Conservation (phyloP, 2,888 invertebrate genomes). For the Erebia palarica region DNA sequence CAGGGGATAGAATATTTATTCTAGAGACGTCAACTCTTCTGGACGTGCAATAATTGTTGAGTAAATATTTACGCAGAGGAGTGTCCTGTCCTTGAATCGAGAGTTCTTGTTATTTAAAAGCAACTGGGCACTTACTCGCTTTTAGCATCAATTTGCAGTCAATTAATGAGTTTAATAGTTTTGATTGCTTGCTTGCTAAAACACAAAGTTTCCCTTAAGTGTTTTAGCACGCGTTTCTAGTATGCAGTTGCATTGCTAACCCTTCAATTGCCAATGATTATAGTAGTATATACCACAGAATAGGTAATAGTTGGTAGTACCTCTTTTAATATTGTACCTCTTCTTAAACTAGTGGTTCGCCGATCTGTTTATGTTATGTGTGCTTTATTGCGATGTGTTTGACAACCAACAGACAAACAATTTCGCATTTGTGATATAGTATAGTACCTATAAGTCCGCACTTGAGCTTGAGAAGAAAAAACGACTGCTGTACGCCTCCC, state of each 20-base stretch:
- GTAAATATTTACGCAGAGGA: conserved; percentile 74
- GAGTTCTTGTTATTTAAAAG: conserved; percentile 65
- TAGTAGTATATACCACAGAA: too few species aligned
- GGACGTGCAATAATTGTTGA: conserved; percentile 79
- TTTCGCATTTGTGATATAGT: too few species aligned
- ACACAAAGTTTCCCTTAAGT: background rate
- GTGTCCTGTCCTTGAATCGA: conserved; percentile 66
- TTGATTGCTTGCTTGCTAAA: background rate
- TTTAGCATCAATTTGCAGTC: conserved; percentile 47
- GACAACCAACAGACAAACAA: too few species aligned
- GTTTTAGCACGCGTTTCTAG: background rate
- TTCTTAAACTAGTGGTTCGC: too few species aligned
- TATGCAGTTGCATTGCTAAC: background rate
- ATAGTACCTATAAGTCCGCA: too few species aligned
- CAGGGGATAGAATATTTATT: conserved; percentile 70
- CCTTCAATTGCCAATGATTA: too few species aligned
- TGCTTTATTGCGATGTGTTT: too few species aligned
- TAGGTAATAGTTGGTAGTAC: too few species aligned
- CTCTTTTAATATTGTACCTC: background rate
- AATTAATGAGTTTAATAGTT: conserved; percentile 5
- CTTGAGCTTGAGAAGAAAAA: too few species aligned
- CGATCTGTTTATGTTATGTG: too few species aligned
- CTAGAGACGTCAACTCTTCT: conserved; percentile 68
- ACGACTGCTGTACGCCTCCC: too few species aligned
- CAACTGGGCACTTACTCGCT: conserved; percentile 54